Evolutionary conservation across 2,888 invertebrate species (phyloP), one percentile per base, ranked within the genome.

Genomic region (Nymphalis polychloros): DNA sequence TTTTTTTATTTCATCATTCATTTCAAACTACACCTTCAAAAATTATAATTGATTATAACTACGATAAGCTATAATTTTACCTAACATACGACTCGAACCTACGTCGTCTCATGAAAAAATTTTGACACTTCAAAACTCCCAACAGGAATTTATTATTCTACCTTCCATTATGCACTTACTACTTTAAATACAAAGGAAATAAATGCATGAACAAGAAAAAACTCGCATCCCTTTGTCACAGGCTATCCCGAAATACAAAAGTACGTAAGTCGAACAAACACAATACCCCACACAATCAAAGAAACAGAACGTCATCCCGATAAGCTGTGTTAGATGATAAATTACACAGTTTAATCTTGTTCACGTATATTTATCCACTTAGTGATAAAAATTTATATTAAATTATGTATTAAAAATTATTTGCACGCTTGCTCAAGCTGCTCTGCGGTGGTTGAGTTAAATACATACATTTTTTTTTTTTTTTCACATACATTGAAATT

Each of bases 11-110:
- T 89, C 84, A 81, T 90, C 84, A 84, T 91, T 85, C 89, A 89
- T 87, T 90, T 91, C 90, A 92, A 92, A 92, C 92, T 92, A 92
- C 92, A 91, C 88, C 86, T 89, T 89, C 88, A 87, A 89, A 72
- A 89, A 92, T 89, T 89, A 90, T 88, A 88, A 84, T 90, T 88
- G 90, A 89, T 90, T 91, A 91, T 89, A 89, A 90, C 90, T 92
- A 92, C 88, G 79, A 81, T 89, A 92, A 90, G 91, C 92, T 92
- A 90, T 90, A 88, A 86, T 85, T 89, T 89, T 86, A 90, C 82
- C 89, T 90, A 90, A 86, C 79, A 81, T 83, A 85, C 84, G 82
- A 85, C 80, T 82, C 80, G 80, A 84, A 85, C 81, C 86, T 87
- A 90, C 77, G 76, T 80, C 77, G 79, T 78, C 80, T 83, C 82